Evolutionary conservation across 2,888 invertebrate genomes (phyloP).

Genomic region (Steinernema hermaphroditum): DNA sequence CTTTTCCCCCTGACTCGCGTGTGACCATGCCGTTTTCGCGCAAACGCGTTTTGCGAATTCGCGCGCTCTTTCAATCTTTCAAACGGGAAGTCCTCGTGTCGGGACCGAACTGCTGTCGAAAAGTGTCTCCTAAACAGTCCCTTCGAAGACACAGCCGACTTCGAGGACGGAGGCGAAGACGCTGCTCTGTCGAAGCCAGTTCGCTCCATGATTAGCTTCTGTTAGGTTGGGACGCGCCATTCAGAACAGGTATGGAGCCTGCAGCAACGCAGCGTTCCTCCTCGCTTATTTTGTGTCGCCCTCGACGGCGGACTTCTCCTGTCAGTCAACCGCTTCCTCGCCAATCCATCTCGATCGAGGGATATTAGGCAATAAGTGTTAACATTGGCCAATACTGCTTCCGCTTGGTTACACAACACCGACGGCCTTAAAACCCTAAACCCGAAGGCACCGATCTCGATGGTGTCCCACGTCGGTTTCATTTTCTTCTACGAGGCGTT

Average conservation of each 20-base stretch:
- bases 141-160: no score
- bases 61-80: constrained; percentile 14
- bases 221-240: background rate
- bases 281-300: background rate
- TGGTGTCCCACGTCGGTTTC: constrained; percentile 8
- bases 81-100: background rate
- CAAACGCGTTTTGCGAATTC: constrained; percentile 2
- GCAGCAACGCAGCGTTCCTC: background rate
- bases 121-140: no score
- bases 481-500: constrained; percentile 7
- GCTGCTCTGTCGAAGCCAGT: no score
- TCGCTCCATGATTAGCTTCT: background rate
- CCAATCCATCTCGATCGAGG: constrained; percentile 26
- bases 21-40: background rate
- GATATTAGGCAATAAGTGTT: constrained; percentile 27
- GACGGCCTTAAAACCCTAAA: background rate
- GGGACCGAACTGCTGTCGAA: background rate
- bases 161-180: no score
- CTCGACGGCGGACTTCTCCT: background rate
- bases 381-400: background rate
- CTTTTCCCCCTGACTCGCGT: no score
- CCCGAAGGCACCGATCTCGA: background rate
- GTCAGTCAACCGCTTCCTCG: constrained; percentile 2
- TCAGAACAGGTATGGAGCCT: background rate
- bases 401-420: constrained; percentile 8